phyloP scores from a whole-genome alignment of 2,113 vertebrate species.

The Diphyllodes magnificus region DNA sequence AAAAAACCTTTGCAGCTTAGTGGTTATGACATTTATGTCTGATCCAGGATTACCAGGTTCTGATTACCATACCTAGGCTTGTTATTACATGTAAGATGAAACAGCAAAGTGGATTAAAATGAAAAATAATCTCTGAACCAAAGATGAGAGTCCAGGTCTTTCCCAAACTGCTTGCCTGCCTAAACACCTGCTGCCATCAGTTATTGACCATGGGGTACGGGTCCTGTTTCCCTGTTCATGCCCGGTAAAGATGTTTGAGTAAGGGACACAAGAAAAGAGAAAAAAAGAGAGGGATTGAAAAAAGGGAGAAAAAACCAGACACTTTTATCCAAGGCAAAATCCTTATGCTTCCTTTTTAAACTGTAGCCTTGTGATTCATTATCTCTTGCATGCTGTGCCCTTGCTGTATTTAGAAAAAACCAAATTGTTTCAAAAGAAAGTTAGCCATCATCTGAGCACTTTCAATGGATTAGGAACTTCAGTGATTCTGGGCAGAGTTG shows the following conservation, averaged over 20 bases:
- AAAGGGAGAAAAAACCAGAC: fast-evolving
- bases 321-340: neutral
- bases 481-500: neutral
- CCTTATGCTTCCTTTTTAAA: fast-evolving
- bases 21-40: neutral
- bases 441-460: neutral
- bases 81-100: neutral
- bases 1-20: neutral
- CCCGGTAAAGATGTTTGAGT: neutral
- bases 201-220: neutral
- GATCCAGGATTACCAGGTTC: neutral
- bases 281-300: neutral
- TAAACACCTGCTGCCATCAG: neutral
- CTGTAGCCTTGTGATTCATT: neutral
- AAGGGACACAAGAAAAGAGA: neutral
- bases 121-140: neutral
- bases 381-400: neutral
- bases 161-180: neutral
- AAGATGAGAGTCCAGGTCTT: neutral
- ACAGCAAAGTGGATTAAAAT: neutral
- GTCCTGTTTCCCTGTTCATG: neutral
- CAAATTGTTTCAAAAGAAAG: neutral
- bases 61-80: neutral
- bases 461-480: neutral
- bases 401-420: neutral